Evolutionary conservation across 2,113 vertebrate species (phyloP), one percentile per base, ranked within the genome.

Genomic region (Falcunculus frontatus): DNA sequence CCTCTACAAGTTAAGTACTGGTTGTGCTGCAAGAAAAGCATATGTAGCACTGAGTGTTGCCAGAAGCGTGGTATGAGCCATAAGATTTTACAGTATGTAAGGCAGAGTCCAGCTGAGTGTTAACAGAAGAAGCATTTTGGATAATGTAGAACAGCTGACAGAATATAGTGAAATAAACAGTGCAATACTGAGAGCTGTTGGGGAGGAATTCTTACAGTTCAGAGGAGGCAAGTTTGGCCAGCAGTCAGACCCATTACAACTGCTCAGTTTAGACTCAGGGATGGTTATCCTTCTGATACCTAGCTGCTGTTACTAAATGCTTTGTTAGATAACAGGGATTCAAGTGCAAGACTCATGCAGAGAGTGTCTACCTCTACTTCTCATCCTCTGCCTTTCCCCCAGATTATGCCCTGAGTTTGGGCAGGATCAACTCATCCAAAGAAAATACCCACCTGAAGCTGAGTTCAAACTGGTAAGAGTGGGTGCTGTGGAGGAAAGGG

Each of bases 1-100:
- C 95, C 94, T 93, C 77, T 76, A 77, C 84, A 92, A 96, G 94
- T 93, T 88, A 96, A 97, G 97, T 94, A 95, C 95, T 96, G 93
- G 68, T 92, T 97, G 84, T 87, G 93, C 91, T 97, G 94, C 97
- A 97, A 97, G 92, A 86, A 96, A 96, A 98, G 97, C 96, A 93
- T 97, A 96, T 97, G 93, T 90, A 97, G 90, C 89, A 55, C 47
- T 79, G 60, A 82, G 20, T 35, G 37, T 75, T 98, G 98, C 98
- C 97, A 98, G 93, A 95, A 96, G 90, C 73, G 75, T 67, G 86
- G 92, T 97, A 97, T 57, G 90, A 95, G 80, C 95, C 97, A 96
- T 98, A 98, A 97, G 97, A 95, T 97, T 98, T 98, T 97, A 97
- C 97, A 97, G 91, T 96, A 96, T 93, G 63, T 95, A 97, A 97